Evolutionary conservation across 2,797 vertebrate species (phyloP).

Genomic region (Serranus cabrilla): DNA sequence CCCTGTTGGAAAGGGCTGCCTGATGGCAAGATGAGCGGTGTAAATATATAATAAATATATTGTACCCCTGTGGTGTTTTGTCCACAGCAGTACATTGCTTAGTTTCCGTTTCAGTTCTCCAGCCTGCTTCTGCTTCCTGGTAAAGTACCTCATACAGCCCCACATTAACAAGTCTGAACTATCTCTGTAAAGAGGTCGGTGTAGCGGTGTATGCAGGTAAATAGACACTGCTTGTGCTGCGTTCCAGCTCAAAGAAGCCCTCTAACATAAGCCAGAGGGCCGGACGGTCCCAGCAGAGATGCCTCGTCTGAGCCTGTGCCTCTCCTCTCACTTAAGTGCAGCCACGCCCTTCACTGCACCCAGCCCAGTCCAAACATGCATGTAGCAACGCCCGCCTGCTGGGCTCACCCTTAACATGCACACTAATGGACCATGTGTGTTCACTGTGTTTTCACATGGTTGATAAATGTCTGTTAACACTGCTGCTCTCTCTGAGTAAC

Average conservation of each 20-base stretch:
- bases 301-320: slow-evolving; percentile 73
- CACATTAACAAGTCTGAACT: too few relatives aligned
- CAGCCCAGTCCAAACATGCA: slow-evolving; percentile 72
- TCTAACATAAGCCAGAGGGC: slow-evolving; percentile 31
- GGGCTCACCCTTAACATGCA: slow-evolving; percentile 57
- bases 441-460: slow-evolving; percentile 38
- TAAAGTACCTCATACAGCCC: too few relatives aligned
- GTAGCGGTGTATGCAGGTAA: slow-evolving; percentile 6
- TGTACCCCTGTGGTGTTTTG: too few relatives aligned
- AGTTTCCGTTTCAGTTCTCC: too few relatives aligned
- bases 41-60: too few relatives aligned
- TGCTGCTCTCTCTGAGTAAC: slow-evolving; percentile 53
- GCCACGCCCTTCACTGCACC: slow-evolving; percentile 54
- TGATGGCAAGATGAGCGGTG: too few relatives aligned
- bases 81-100: too few relatives aligned
- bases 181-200: neutral
- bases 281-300: slow-evolving; percentile 42
- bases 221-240: neutral
- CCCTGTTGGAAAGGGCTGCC: too few relatives aligned
- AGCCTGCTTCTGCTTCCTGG: too few relatives aligned
- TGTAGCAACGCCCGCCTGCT: slow-evolving; percentile 60
- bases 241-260: slow-evolving; percentile 23
- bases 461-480: slow-evolving; percentile 67
- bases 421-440: slow-evolving; percentile 55
- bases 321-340: slow-evolving; percentile 51